phyloP scores from a whole-genome alignment of 2,888 invertebrate genomes.

The Periphyllus acericola region DNA sequence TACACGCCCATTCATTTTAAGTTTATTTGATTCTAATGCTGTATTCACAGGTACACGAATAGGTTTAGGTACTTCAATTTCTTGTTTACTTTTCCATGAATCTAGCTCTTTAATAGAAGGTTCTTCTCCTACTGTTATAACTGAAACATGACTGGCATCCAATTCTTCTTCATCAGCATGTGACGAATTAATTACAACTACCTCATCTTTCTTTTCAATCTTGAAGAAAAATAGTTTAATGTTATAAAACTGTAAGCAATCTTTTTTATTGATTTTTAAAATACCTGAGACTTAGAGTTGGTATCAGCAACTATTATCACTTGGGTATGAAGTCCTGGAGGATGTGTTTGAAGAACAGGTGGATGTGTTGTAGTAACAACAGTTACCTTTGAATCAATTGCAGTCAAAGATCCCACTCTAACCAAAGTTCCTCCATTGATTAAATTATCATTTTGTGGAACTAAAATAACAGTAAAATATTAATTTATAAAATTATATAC shows the following conservation, averaged over 20 bases:
- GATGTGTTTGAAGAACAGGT: slow-evolving; percentile 72
- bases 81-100: slow-evolving; percentile 51
- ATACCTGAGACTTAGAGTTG: slow-evolving; percentile 76
- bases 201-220: slow-evolving; percentile 66
- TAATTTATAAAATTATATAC: not conserved
- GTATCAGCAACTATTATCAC: slow-evolving; percentile 85
- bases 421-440: slow-evolving; percentile 59
- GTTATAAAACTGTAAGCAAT: not conserved
- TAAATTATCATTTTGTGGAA: slow-evolving; percentile 50
- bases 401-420: slow-evolving; percentile 45
- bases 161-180: slow-evolving; percentile 67
- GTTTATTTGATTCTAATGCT: slow-evolving; percentile 34
- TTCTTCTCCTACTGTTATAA: slow-evolving; percentile 87
- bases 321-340: slow-evolving; percentile 69
- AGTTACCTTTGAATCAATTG: slow-evolving; percentile 70
- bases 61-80: slow-evolving; percentile 41
- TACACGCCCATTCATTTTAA: slow-evolving; percentile 54
- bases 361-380: slow-evolving; percentile 85
- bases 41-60: slow-evolving; percentile 41
- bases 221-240: slow-evolving; percentile 17
- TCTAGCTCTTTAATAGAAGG: slow-evolving; percentile 40
- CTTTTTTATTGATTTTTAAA: not conserved
- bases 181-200: slow-evolving; percentile 65
- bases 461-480: slow-evolving; percentile 25
- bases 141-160: slow-evolving; percentile 91